Conservation (phyloP, 92 coral and sea anemone genomes). For the Muricea muricata region DNA sequence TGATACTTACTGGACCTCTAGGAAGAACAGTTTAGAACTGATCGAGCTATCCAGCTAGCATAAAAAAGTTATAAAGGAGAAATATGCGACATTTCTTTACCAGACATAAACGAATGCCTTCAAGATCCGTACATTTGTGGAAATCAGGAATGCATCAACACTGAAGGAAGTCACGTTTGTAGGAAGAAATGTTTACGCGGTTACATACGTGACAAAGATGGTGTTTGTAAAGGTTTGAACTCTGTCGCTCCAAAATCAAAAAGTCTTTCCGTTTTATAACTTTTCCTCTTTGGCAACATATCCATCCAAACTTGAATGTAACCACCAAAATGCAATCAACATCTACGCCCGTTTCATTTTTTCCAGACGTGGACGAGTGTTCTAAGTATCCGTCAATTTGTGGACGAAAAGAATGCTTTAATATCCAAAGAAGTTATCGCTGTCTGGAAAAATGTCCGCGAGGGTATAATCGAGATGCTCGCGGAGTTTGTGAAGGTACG, state of each 20-base stretch:
- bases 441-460: conserved; percentile 68
- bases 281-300: too few relatives aligned
- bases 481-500: not conserved
- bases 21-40: too few relatives aligned
- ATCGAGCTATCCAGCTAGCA: too few relatives aligned
- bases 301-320: too few relatives aligned
- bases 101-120: conserved; percentile 89
- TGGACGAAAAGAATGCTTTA: conserved; percentile 79
- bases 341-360: too few relatives aligned
- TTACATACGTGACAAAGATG: not conserved
- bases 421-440: conserved; percentile 85
- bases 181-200: conserved; percentile 51
- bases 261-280: too few relatives aligned
- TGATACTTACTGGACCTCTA: too few relatives aligned
- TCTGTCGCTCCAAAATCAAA: too few relatives aligned
- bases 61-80: too few relatives aligned
- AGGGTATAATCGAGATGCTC: conserved; percentile 60
- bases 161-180: conserved; percentile 87
- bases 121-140: conserved; percentile 68
- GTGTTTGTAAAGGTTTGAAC: not conserved
- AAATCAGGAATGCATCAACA: conserved; percentile 84
- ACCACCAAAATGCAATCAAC: too few relatives aligned
- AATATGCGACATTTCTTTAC: not conserved
- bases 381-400: conserved; percentile 63
- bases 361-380: conserved; percentile 85